Percentiles rank a stretch among this genome's conserved stretches.
Evolutionary conservation across 1,140 invertebrate genomes (phyloP).

Genomic region (Drosophila mauritiana): DNA sequence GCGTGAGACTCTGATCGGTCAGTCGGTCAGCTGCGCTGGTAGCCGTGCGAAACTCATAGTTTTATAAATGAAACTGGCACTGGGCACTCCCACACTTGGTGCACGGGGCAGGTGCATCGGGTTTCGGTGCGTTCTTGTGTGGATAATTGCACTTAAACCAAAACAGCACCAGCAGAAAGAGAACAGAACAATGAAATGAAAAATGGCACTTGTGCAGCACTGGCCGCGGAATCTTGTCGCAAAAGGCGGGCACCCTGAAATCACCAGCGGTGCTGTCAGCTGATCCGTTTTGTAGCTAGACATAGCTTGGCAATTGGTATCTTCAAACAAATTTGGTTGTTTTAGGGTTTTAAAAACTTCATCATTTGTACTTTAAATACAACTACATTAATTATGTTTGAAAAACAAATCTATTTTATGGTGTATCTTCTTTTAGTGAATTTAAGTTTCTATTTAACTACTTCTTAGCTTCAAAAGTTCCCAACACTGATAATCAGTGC

Average conservation of each 20-base stretch:
- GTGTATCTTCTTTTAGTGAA: no score
- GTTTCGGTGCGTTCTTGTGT: conserved; percentile 46
- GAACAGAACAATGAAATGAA: conserved; percentile 38
- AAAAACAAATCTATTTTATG: no score
- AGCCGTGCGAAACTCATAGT: conserved; percentile 47
- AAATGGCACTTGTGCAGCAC: not conserved
- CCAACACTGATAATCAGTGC: no score
- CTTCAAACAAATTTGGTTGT: no score
- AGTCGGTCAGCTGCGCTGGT: conserved; percentile 25
- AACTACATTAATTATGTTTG: no score
- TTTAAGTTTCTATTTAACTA: no score
- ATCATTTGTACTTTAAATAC: no score
- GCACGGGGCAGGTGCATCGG: conserved; percentile 35
- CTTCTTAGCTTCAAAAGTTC: no score
- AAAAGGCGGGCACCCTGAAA: not conserved
- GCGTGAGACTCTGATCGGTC: conserved; percentile 42
- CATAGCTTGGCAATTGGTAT: not conserved
- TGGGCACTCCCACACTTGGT: conserved; percentile 18
- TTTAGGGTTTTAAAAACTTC: not conserved
- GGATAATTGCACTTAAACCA: conserved; percentile 70
- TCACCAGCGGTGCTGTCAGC: not conserved
- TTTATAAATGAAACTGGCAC: conserved; percentile 59
- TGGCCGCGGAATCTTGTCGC: not conserved
- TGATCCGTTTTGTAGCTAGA: not conserved
- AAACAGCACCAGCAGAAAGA: conserved; percentile 66